Base-by-base conservation (phyloP, 2,113 vertebrate genomes). In the Opisthocomus hoazin region DNA sequence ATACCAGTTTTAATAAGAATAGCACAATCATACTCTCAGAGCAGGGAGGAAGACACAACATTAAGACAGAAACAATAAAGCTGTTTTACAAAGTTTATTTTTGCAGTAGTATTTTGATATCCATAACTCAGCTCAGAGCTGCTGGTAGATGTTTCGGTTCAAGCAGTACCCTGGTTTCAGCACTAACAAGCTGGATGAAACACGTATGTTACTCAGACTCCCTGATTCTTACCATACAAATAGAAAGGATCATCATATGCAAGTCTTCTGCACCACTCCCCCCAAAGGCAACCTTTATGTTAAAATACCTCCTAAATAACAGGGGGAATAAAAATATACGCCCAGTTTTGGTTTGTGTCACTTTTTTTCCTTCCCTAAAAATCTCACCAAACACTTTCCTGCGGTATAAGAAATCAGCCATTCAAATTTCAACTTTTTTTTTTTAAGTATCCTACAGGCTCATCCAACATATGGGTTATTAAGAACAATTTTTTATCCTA, bases 301-400 rank as follows among this genome's bases (percentile, higher is more conserved):
- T 51, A 78, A 24, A 43, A 13, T 24, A 77, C 4, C 4, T 20
- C 53, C 15, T 77, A 77, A 54, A 56, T 37, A 73, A 81, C 7
- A 34, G 4, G 1, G 5, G 3, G 2, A 81, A 73, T 46, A 90
- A 81, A 77, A 70, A 39, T 51, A 50, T 1, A 39, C 5, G 14
- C 4, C 30, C 0, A 0, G 6, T 16, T 75, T 69, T 56, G 80
- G 16, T 43, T 43, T 75, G 11, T 22, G 22, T 34, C 69, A 21
- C 17, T 16, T 32, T 10, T 37, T 30, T 45, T 17, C 5, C 12
- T 22, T 23, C 10, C 12, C 16, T 20, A 29, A 70, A 76, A 77
- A 6, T 0, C 5, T 2, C 3, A 2, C 2, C 3, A 2, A 27
- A 61, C 4, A 5, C 11, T 41, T 37, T 15, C 8, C 34, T 39